phyloP scores from a whole-genome alignment of 2,113 vertebrate genomes.

The Spea bombifrons region DNA sequence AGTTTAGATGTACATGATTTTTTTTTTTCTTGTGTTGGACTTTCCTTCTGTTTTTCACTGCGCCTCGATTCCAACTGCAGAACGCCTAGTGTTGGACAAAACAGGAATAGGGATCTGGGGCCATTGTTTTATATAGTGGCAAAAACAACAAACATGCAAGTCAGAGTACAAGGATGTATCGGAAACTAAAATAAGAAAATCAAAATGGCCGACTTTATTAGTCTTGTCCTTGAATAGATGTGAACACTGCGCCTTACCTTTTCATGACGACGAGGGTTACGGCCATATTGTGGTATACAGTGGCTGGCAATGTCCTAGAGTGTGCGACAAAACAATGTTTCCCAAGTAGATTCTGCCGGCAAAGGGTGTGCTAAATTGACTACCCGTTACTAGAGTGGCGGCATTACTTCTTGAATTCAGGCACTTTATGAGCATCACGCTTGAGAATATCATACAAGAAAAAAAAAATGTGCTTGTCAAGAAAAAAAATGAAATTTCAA shows the following conservation, averaged over 20 bases:
- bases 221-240: conserved; percentile 24
- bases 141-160: conserved; percentile 11
- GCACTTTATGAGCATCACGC: conserved; percentile 33
- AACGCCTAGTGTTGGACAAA: conserved; percentile 5
- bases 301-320: neutral
- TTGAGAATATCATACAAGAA: conserved; percentile 20
- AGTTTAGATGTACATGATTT: conserved; percentile 42
- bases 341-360: neutral
- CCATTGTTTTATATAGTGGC: neutral
- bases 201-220: neutral
- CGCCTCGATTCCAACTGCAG: conserved; percentile 14
- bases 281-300: conserved; percentile 9
- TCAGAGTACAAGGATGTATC: neutral
- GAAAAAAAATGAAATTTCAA: conserved; percentile 1
- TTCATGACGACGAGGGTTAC: conserved; percentile 32
- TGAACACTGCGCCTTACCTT: conserved; percentile 15
- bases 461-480: conserved; percentile 18
- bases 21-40: conserved; percentile 20
- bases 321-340: neutral
- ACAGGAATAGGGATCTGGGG: conserved; percentile 15
- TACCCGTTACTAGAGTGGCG: neutral
- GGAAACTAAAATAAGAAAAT: conserved; percentile 1
- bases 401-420: neutral
- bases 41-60: conserved; percentile 23
- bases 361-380: neutral